phyloP scores from a whole-genome alignment of 2,888 invertebrate species.

The Leucophenga montana region DNA sequence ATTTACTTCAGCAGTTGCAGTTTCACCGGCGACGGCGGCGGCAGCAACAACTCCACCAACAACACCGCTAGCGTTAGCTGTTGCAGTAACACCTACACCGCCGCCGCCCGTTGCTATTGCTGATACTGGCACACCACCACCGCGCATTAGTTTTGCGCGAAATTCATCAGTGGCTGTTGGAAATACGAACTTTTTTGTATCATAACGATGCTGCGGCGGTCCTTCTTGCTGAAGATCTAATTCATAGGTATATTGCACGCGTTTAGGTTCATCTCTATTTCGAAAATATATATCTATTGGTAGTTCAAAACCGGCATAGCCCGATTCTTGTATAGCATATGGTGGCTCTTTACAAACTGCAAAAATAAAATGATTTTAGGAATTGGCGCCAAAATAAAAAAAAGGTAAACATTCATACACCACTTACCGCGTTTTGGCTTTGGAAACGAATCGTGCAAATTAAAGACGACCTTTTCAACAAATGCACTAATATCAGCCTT shows the following conservation, averaged over 20 bases:
- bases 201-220: constrained; percentile 80
- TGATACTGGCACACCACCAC: constrained; percentile 81
- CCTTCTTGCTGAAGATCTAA: constrained; percentile 85
- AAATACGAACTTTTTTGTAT: constrained; percentile 89
- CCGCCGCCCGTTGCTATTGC: constrained; percentile 43
- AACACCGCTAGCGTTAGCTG: constrained; percentile 40
- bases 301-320: constrained; percentile 94
- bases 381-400: constrained; percentile 45
- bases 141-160: constrained; percentile 87
- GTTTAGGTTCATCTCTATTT: constrained; percentile 92
- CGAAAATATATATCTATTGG: constrained; percentile 92
- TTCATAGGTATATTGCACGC: constrained; percentile 88
- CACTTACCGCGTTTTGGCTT: constrained; percentile 90
- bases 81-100: constrained; percentile 44
- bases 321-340: constrained; percentile 91
- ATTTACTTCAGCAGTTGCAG: constrained; percentile 25
- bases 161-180: constrained; percentile 92
- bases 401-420: background rate
- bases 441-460: constrained; percentile 92
- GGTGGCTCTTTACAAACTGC: constrained; percentile 93
- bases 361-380: constrained; percentile 53
- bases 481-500: constrained; percentile 90
- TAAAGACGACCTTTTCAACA: constrained; percentile 93
- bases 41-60: constrained; percentile 49
- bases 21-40: constrained; percentile 44